phyloP scores from a whole-genome alignment of 2,888 invertebrate genomes.

The Cantharis nigra region DNA sequence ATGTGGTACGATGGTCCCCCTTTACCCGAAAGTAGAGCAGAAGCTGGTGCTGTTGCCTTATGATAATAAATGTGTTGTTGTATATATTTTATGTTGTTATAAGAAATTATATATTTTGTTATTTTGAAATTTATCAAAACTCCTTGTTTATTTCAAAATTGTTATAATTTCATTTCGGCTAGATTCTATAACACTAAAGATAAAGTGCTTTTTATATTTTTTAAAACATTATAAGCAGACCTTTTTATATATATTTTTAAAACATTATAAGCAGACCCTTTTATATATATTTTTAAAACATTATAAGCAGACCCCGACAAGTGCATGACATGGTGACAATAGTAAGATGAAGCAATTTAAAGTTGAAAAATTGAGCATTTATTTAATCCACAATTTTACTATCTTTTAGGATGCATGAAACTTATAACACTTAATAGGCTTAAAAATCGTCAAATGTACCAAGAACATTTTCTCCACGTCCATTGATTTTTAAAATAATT shows the following conservation, averaged over 20 bases:
- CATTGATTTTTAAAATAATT: neutral
- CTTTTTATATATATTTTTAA: too few relatives aligned
- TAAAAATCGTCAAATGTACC: neutral
- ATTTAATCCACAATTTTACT: neutral
- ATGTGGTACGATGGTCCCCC: slow-evolving; percentile 79
- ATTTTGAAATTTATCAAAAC: neutral
- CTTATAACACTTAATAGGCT: neutral
- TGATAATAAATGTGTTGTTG: slow-evolving; percentile 52
- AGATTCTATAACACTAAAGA: neutral
- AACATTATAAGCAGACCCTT: neutral
- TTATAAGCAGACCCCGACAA: neutral
- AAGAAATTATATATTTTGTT: neutral
- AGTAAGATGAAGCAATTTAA: neutral
- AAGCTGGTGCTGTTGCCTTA: slow-evolving; percentile 84
- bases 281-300: neutral
- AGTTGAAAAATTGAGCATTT: neutral
- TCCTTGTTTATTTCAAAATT: neutral
- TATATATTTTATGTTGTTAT: neutral
- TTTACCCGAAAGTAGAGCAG: slow-evolving; percentile 82
- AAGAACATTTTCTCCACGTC: neutral
- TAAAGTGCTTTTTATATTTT: neutral
- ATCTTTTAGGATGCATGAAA: neutral
- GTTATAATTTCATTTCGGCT: neutral
- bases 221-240: neutral
- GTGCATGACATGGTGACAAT: neutral